A percentile compares a stretch with the other conserved stretches of the same genome.
Conservation (phyloP, 2,888 invertebrate species). For the Saturnia pavonia region DNA sequence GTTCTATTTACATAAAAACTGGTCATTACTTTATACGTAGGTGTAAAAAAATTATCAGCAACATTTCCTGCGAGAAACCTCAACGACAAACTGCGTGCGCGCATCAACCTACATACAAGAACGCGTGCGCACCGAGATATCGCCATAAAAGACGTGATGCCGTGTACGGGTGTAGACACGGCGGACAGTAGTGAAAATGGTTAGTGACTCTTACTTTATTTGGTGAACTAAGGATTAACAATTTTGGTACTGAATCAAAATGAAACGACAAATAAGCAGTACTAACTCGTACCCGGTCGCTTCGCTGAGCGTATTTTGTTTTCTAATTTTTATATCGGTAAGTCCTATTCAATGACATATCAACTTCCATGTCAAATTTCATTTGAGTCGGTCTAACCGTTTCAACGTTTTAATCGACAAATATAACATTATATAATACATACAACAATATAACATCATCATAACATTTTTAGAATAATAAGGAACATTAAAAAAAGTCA, state of each 20-base stretch:
- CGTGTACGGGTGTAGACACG: not conserved
- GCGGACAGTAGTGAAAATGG: slow-evolving; percentile 35
- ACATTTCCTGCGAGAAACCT: slow-evolving; percentile 32
- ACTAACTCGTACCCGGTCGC: not conserved
- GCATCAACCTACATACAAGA: slow-evolving; percentile 47
- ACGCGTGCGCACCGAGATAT: slow-evolving; percentile 31
- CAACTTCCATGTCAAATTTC: too few relatives aligned
- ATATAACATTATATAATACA: too few relatives aligned
- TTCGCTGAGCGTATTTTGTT: too few relatives aligned
- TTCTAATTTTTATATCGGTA: too few relatives aligned
- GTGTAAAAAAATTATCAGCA: slow-evolving; percentile 26
- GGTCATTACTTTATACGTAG: not conserved
- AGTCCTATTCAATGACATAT: too few relatives aligned
- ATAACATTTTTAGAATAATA: too few relatives aligned
- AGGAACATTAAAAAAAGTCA: too few relatives aligned
- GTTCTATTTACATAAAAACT: slow-evolving; percentile 7
- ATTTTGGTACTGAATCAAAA: slow-evolving; percentile 1
- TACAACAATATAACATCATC: too few relatives aligned
- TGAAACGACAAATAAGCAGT: not conserved
- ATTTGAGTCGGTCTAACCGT: too few relatives aligned
- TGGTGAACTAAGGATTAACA: slow-evolving; percentile 16
- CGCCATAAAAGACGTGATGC: slow-evolving; percentile 36
- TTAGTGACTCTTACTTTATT: slow-evolving; percentile 20
- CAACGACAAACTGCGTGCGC: slow-evolving; percentile 33
- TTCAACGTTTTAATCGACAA: too few relatives aligned